Base-by-base conservation (phyloP, 1,140 invertebrate species). In the Hyposmocoma kahamanoa region DNA sequence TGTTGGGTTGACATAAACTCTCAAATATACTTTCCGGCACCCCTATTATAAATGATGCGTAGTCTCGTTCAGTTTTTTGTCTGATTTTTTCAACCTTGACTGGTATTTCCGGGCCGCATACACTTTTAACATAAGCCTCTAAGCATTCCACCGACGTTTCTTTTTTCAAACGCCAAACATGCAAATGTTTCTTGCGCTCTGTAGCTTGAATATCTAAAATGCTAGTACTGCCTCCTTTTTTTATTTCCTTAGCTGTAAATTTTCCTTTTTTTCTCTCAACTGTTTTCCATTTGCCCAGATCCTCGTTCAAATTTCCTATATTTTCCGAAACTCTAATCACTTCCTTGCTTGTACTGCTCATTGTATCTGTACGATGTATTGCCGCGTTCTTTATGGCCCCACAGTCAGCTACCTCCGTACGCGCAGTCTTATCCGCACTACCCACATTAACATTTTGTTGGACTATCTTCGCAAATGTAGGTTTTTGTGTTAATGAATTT, bases 41-140 rank as follows among this genome's bases (percentile, higher is more conserved):
- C 8, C 38, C 38, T 19, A 41, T n/a, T 3, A 21, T 41, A 41
- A 41, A 41, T 3, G 38, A 41, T 9, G 5, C 19, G 20, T 41
- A 41, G 13, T 41, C 38, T 20, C 38, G 3, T 41, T 41, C 38
- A 4, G 38, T 41, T 20, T 41, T 41, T 19, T 41, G 38, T 41
- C 13, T 41, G 8, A 41, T 41, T 41, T 41, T 41, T 19, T 41
- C 38, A 3, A 41, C 38, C 20, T 41, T 18, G 8, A 41, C 20
- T 9, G 38, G 8, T 41, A 20, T 19, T 5, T 18, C 20, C n/a
- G 3, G 3, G n/a, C n/a, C n/a, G 20, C 15, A 41, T 41, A 41
- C n/a, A 5, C 13, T 21, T 8, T 21, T 41, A 6, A 41, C 18
- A 41, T 20, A n/a, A 3, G 3, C n/a, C 6, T 41, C 8, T 18